phyloP scores from a whole-genome alignment of 2,113 vertebrate genomes.

The Nycticebus coucang region DNA sequence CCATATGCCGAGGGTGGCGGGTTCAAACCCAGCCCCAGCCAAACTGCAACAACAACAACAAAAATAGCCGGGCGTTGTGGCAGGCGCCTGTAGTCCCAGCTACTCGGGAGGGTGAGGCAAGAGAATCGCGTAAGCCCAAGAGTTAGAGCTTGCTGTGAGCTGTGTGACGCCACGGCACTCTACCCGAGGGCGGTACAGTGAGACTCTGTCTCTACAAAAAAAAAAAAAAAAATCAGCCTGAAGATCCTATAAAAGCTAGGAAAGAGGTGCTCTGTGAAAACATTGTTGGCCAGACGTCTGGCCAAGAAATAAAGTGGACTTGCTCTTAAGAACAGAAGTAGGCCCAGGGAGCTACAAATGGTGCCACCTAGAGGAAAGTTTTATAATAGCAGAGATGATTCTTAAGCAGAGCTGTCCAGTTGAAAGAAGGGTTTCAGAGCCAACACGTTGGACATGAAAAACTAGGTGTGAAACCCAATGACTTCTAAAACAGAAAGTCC shows the following conservation, averaged over 20 bases:
- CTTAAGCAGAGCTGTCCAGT: background rate
- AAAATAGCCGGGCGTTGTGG: too few relatives aligned
- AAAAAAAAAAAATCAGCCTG: background rate
- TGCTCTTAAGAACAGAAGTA: background rate
- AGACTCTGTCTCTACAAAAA: too few relatives aligned
- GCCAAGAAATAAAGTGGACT: background rate
- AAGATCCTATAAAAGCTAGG: background rate
- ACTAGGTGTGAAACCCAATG: background rate
- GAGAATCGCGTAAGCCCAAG: too few relatives aligned
- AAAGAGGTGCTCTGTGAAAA: background rate
- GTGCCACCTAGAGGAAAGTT: constrained; percentile 60
- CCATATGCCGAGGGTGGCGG: too few relatives aligned
- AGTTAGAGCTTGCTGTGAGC: too few relatives aligned
- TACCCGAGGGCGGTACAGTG: too few relatives aligned
- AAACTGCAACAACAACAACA: too few relatives aligned
- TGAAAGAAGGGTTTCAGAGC: background rate
- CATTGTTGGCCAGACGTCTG: background rate
- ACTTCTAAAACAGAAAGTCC: background rate
- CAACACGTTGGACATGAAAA: constrained; percentile 2
- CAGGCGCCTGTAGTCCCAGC: too few relatives aligned
- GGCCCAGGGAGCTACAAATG: constrained; percentile 53
- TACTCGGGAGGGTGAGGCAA: too few relatives aligned
- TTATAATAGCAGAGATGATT: background rate
- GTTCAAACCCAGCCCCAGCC: too few relatives aligned
- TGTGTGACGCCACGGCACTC: too few relatives aligned